phyloP scores from a whole-genome alignment of 2,797 vertebrate genomes.

The Tachyglossus aculeatus region DNA sequence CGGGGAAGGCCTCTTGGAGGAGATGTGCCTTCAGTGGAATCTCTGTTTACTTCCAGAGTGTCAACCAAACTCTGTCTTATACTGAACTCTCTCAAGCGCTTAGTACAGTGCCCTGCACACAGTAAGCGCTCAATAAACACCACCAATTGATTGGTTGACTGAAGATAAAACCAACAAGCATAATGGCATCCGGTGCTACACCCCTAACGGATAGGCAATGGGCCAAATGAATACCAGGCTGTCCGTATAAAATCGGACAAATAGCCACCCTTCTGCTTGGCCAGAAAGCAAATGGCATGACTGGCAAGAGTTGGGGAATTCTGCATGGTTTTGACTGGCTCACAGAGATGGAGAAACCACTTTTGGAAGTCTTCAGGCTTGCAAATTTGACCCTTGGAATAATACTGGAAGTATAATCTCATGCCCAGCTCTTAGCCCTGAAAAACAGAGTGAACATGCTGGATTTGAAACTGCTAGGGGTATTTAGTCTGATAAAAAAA shows the following conservation, averaged over 20 bases:
- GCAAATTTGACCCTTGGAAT: background rate
- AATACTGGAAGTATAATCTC: background rate
- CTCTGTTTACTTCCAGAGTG: no score
- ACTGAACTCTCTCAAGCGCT: background rate
- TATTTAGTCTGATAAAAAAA: background rate
- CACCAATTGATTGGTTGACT: no score
- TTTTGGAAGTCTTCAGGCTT: conserved; percentile 9
- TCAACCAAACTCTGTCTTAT: background rate
- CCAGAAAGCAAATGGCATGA: no score
- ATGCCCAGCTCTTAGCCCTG: background rate
- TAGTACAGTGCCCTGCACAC: background rate
- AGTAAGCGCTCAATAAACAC: background rate
- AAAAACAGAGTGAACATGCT: background rate
- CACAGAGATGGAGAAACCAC: conserved; percentile 3
- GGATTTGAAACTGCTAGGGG: background rate
- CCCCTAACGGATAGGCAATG: no score
- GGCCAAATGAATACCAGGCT: no score
- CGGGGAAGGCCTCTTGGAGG: background rate
- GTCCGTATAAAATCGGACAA: no score
- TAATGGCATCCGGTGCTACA: no score
- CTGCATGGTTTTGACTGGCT: no score
- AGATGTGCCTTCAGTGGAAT: no score
- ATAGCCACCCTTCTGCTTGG: no score
- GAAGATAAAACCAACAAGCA: no score
- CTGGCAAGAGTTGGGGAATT: no score